phyloP scores from a whole-genome alignment of 2,113 vertebrate genomes.

The Ageneiosus marmoratus region DNA sequence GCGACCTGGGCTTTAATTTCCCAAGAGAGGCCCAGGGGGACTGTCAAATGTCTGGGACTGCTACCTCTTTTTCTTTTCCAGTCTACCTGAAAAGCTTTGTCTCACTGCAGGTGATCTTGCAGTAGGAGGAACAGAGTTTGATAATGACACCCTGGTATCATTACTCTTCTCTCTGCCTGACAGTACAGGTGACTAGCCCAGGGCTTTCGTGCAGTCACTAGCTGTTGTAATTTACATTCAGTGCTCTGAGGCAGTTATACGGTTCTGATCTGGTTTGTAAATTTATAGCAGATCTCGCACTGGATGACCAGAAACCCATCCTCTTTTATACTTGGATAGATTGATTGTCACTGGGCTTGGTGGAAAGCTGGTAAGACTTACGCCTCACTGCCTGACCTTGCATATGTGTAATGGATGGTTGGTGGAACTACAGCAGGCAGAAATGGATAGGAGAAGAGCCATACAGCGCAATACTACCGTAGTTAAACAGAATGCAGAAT shows the following conservation, averaged over 20 bases:
- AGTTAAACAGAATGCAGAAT: neutral
- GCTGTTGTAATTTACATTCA: constrained; percentile 10
- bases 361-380: neutral
- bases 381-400: constrained; percentile 8
- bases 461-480: neutral
- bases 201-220: constrained; percentile 16
- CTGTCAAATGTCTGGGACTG: constrained; percentile 38
- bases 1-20: constrained; percentile 45
- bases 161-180: constrained; percentile 30
- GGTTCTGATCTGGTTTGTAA: constrained; percentile 18
- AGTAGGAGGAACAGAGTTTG: constrained; percentile 33
- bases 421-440: constrained; percentile 5
- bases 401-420: constrained; percentile 2
- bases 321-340: neutral
- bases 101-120: constrained; percentile 46
- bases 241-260: neutral
- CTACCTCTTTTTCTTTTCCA: constrained; percentile 32
- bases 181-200: constrained; percentile 47
- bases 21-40: constrained; percentile 42
- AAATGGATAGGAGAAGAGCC: neutral
- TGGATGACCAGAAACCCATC: neutral
- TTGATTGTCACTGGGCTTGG: neutral
- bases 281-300: constrained; percentile 6
- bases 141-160: constrained; percentile 45
- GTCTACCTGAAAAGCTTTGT: constrained; percentile 34